phyloP scores from a whole-genome alignment of 2,113 vertebrate genomes.

The Saccopteryx leptura region DNA sequence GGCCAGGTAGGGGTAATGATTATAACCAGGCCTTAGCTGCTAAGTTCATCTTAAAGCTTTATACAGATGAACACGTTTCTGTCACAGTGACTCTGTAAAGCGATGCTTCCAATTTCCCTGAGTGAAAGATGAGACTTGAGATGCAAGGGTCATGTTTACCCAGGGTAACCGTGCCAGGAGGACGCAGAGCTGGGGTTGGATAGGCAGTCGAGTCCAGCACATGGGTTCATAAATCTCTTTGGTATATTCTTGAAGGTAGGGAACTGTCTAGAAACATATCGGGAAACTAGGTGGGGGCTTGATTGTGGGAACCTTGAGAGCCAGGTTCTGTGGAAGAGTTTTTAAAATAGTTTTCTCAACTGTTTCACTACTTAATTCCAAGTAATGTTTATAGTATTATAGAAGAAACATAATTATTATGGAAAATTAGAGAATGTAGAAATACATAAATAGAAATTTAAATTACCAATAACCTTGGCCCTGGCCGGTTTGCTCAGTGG shows the following conservation, averaged over 20 bases:
- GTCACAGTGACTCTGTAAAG: not conserved
- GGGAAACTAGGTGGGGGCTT: not conserved
- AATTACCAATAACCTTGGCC: not conserved
- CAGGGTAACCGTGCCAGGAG: not conserved
- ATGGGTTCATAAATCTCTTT: not conserved
- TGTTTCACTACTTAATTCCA: not conserved
- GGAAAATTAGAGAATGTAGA: not conserved
- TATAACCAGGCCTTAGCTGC: not conserved
- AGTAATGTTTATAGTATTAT: not conserved
- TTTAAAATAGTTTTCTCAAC: not conserved
- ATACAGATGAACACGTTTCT: not conserved
- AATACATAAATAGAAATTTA: not conserved
- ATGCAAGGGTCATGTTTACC: not conserved
- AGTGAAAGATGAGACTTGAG: not conserved
- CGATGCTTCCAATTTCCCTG: not conserved
- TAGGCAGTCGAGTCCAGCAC: not conserved
- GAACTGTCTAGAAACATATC: not conserved
- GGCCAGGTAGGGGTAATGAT: not conserved
- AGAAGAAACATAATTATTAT: not conserved
- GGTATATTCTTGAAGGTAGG: not conserved
- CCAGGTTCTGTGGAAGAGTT: not conserved
- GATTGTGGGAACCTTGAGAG: not conserved
- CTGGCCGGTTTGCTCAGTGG: too few species aligned
- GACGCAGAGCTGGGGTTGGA: not conserved
- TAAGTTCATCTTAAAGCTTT: not conserved